Base-by-base conservation (phyloP, 2,888 invertebrate species). In the Ormyrus labotus region DNA sequence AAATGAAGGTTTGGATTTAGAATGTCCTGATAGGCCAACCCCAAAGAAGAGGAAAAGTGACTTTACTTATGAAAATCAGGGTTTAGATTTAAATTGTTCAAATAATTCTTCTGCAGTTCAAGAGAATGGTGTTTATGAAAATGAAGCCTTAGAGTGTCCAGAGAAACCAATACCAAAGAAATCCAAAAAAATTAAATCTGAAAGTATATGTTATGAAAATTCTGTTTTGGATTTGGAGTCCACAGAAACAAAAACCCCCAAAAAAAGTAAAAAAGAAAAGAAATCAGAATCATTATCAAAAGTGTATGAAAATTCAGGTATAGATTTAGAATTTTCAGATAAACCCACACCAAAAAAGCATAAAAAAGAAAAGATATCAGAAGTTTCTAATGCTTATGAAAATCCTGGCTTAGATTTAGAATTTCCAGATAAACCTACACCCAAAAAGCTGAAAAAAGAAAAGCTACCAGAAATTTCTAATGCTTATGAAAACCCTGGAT, bases 1-100 rank as follows among this genome's bases (percentile, higher is more conserved):
- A 13, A 68, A 45, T 76, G 69, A 60, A 19, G 60, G 48, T 5
- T 50, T 78, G 13, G 81, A 83, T 73, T n/a, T 68, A 0, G 68
- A 83, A n/a, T 81, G 71, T 53, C 34, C 78, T 5, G 79, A 84
- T 34, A 61, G 19, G 4, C 76, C 78, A 67, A 82, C 72, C 3
- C 48, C 79, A n/a, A 87, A 86, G 72, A 87, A 87, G 76, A 58
- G 79, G 6, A 87, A 87, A 81, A 76, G 55, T 45, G 81, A 73
- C 51, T 69, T 55, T 19, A 60, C 71, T n/a, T 65, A 63, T 69
- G 70, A 72, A 45, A 65, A n/a, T n/a, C n/a, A n/a, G n/a, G n/a
- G n/a, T n/a, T n/a, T n/a, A n/a, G n/a, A n/a, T n/a, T n/a, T n/a
- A n/a, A n/a, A n/a, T n/a, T n/a, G n/a, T n/a, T n/a, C n/a, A n/a